phyloP scores from a whole-genome alignment of 2,797 vertebrate genomes.

The Bradypodion ventrale region DNA sequence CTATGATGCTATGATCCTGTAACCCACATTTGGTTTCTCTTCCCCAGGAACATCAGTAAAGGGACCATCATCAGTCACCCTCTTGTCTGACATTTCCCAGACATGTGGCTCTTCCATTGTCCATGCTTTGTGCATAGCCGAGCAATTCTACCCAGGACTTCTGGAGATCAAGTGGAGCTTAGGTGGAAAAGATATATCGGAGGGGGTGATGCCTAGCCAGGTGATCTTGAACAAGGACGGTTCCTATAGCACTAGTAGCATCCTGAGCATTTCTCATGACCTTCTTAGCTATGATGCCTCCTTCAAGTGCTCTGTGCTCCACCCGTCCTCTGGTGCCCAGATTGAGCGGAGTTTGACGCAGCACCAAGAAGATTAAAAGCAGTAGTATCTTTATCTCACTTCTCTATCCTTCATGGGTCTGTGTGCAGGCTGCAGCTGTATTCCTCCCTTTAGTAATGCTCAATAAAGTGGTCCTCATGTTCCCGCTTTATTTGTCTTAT shows the following conservation, averaged over 20 bases:
- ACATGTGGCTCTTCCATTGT: background rate
- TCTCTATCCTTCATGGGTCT: background rate
- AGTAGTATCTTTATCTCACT: too few species aligned
- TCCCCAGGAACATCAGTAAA: constrained; percentile 8
- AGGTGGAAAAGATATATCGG: background rate
- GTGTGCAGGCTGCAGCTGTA: background rate
- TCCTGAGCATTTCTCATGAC: background rate
- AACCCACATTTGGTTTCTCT: background rate
- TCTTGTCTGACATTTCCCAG: background rate
- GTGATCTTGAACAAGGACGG: background rate
- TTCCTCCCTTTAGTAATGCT: background rate
- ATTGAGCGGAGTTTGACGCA: background rate
- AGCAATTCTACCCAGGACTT: constrained; percentile 21
- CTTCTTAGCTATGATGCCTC: background rate
- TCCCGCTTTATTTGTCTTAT: background rate
- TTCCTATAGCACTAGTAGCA: constrained; percentile 16
- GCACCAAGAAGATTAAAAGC: background rate
- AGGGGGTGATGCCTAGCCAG: background rate
- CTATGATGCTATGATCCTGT: background rate
- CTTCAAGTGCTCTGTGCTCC: background rate
- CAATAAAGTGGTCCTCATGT: background rate
- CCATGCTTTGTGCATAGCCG: background rate
- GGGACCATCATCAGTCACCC: background rate
- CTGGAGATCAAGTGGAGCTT: constrained; percentile 22
- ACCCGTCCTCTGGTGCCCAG: background rate